Evolutionary conservation across 1,140 invertebrate species (phyloP), one percentile per base, ranked within the genome.

Genomic region (Hylaeus volcanicus): DNA sequence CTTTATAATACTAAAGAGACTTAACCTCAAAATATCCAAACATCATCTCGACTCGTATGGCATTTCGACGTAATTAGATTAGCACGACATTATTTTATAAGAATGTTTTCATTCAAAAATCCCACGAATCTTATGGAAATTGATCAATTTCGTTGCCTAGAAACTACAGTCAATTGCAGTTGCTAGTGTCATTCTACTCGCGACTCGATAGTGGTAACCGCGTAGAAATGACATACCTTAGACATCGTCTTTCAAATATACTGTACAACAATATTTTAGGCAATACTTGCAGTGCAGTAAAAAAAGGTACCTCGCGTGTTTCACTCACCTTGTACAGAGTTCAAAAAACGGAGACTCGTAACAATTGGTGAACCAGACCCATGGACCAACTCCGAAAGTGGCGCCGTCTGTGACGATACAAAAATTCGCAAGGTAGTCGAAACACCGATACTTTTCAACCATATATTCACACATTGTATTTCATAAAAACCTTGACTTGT

Each of bases 81-180:
- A 45, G 2, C 61, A 37, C 9, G 2, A 11, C 8, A 14, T 26
- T 26, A 37, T 11, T 6, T n/a, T 45, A 39, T 8, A 26, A 65
- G 26, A 5, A 65, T 6, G n/a, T 6, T 48, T 26, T 64, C 9
- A 26, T 56, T 64, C 0, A 26, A 55, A 75, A 80, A 15, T 55
- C 45, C 14, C 26, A 55, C 6, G 51, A 60, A 69, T 61, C 4
- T 41, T 55, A n/a, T 45, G n/a, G n/a, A 68, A 87, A 90, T 89
- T 90, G 81, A 92, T 92, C 64, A 77, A 81, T 81, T 85, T 86
- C 89, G 91, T 91, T 92, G 90, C 91, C 64, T 89, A 79, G 91
- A 89, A 82, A 91, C 91, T 88, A 60, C 75, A 86, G 83, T 88
- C 87, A 85, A 79, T 74, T 69, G 73, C n/a, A 39, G 41, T 45